A percentile compares a stretch with the other conserved stretches of the same genome.
Conservation (phyloP, 2,888 invertebrate genomes). For the Serrognathus titanus region DNA sequence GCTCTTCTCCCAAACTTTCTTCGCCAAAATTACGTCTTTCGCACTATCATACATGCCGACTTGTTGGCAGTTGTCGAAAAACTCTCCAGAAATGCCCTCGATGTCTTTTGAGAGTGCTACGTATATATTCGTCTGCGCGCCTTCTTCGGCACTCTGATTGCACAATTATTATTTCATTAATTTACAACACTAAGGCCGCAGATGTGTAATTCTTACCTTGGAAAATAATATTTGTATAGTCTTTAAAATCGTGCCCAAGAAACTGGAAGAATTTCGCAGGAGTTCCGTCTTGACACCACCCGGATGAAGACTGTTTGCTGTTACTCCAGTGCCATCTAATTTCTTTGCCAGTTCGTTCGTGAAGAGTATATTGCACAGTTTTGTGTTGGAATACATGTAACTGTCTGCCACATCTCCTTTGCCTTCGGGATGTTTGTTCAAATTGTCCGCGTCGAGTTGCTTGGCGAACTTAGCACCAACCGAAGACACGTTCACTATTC, state of each 20-base stretch:
- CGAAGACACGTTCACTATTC: constrained; percentile 37
- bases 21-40: constrained; percentile 64
- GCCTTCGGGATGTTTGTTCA: constrained; percentile 4
- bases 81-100: constrained; percentile 69
- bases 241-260: not conserved
- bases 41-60: constrained; percentile 56
- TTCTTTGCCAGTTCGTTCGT: constrained; percentile 30
- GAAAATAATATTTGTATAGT: not conserved
- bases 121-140: constrained; percentile 68
- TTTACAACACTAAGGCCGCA: too few relatives aligned
- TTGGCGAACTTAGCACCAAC: constrained; percentile 4
- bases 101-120: constrained; percentile 73
- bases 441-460: not conserved
- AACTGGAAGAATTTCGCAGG: not conserved
- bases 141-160: not conserved
- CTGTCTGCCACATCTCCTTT: not conserved
- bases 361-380: constrained; percentile 34
- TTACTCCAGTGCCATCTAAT: constrained; percentile 27
- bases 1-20: constrained; percentile 80
- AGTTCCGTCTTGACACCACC: constrained; percentile 25
- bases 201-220: not conserved
- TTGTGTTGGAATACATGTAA: constrained; percentile 21
- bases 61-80: constrained; percentile 75
- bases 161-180: too few relatives aligned
- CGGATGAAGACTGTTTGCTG: constrained; percentile 35